Evolutionary conservation across 1,140 invertebrate species (phyloP).

Genomic region (Drosophila pseudoananassae): DNA sequence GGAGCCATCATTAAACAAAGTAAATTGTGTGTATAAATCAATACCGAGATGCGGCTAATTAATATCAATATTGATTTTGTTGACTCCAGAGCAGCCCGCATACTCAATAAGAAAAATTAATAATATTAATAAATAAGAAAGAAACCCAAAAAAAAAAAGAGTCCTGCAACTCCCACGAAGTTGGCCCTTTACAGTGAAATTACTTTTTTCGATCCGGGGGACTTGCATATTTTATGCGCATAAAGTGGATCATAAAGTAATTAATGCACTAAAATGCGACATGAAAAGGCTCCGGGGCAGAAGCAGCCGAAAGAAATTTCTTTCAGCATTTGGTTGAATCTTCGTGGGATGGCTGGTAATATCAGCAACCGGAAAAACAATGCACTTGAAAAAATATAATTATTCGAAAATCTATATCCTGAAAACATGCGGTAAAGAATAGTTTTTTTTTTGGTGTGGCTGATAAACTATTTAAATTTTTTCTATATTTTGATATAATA

Average conservation of each 20-base stretch:
- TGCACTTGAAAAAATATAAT: slow-evolving; percentile 3
- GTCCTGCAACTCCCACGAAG: slow-evolving; percentile 70
- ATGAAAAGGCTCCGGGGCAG: slow-evolving; percentile 67
- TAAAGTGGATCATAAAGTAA: slow-evolving; percentile 83
- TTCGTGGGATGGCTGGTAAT: slow-evolving; percentile 60
- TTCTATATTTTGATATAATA: background rate
- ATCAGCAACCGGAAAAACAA: slow-evolving; percentile 2
- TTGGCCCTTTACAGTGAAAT: slow-evolving; percentile 25
- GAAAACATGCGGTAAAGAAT: background rate
- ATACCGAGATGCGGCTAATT: slow-evolving; percentile 53
- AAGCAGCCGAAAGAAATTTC: slow-evolving; percentile 55
- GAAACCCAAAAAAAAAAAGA: slow-evolving; percentile 11
- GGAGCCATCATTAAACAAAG: slow-evolving; percentile 67
- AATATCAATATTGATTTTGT: slow-evolving; percentile 68
- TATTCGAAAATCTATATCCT: too few species aligned
- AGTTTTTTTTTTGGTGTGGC: background rate
- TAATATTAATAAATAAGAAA: slow-evolving; percentile 10
- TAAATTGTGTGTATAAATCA: slow-evolving; percentile 66
- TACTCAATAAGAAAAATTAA: slow-evolving; percentile 1
- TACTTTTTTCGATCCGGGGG: slow-evolving; percentile 48
- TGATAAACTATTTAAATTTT: background rate
- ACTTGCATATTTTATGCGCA: slow-evolving; percentile 72
- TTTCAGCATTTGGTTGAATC: slow-evolving; percentile 43
- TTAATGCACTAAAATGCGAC: slow-evolving; percentile 83
- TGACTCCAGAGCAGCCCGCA: slow-evolving; percentile 4